Evolutionary conservation across 1,140 invertebrate species (phyloP).

Genomic region (Cydia pomonella): DNA sequence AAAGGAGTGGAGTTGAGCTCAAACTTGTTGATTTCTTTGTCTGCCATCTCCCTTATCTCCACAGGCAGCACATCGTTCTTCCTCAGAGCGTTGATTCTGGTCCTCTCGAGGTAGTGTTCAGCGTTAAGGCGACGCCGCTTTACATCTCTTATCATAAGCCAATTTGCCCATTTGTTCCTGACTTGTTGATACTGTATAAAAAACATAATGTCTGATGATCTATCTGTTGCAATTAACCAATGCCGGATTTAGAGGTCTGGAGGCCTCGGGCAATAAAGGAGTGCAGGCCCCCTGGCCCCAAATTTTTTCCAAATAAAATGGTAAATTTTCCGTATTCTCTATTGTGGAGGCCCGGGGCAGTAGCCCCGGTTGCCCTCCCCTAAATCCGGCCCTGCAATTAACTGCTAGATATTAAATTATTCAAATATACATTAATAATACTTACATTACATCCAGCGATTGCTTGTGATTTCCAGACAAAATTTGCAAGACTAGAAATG

Average conservation of each 20-base stretch:
- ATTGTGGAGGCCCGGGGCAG: no score
- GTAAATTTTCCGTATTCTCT: no score
- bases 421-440: neutral
- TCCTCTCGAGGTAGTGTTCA: conserved; percentile 86
- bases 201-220: neutral
- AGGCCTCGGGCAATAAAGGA: no score
- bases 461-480: conserved; percentile 65
- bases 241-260: no score
- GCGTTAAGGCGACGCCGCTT: conserved; percentile 87
- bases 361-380: no score
- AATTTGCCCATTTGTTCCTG: conserved; percentile 87
- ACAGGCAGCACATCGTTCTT: conserved; percentile 90
- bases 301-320: no score
- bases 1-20: conserved; percentile 86
- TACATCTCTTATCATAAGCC: conserved; percentile 90
- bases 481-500: conserved; percentile 57
- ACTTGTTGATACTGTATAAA: conserved; percentile 82
- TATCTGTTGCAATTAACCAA: no score
- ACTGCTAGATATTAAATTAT: neutral
- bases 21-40: conserved; percentile 87
- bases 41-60: conserved; percentile 88
- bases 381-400: no score
- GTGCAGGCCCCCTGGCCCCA: no score
- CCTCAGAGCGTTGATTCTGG: conserved; percentile 88
- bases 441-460: conserved; percentile 68